These are phyloP conservation scores for Centrocercus urophasianus DNA, from an alignment of 2,113 vertebrate genomes.

Conservation along the genomic window DNA sequence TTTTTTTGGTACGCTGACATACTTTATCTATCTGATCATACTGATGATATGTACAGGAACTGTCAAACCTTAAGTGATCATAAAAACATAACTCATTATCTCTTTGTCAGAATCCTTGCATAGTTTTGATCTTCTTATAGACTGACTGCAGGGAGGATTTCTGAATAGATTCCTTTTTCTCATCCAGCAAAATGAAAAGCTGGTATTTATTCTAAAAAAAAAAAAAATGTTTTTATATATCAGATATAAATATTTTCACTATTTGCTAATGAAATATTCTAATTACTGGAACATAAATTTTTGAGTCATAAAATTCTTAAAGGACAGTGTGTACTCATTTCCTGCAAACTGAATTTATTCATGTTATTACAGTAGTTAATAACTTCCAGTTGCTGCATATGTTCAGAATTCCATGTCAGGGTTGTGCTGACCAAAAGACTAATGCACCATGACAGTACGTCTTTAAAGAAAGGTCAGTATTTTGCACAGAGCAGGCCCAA, in stretches of 20 bases:
- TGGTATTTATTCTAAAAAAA: not conserved
- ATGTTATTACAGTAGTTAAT: not conserved
- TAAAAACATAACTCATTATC: not conserved
- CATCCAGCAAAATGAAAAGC: not conserved
- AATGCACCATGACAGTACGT: fast-evolving
- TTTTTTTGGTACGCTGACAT: not conserved
- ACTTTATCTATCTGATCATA: not conserved
- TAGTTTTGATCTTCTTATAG: not conserved
- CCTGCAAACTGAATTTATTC: not conserved
- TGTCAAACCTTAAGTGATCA: not conserved
- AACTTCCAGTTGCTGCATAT: not conserved
- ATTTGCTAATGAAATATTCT: not conserved
- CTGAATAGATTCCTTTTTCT: not conserved
- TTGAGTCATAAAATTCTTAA: not conserved
- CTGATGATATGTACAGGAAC: not conserved
- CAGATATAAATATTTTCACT: not conserved
- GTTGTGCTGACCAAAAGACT: not conserved
- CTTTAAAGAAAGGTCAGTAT: not conserved
- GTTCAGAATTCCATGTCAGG: not conserved
- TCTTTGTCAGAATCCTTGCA: not conserved
- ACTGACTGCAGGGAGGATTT: fast-evolving
- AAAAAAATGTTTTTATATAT: not conserved
- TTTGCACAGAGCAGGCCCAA: not conserved
- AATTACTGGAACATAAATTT: not conserved
- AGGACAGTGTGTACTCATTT: not conserved